These are phyloP conservation scores for Eupleurogrammus muticus DNA, from an alignment of 2,797 vertebrate species.

Conservation along the genomic window DNA sequence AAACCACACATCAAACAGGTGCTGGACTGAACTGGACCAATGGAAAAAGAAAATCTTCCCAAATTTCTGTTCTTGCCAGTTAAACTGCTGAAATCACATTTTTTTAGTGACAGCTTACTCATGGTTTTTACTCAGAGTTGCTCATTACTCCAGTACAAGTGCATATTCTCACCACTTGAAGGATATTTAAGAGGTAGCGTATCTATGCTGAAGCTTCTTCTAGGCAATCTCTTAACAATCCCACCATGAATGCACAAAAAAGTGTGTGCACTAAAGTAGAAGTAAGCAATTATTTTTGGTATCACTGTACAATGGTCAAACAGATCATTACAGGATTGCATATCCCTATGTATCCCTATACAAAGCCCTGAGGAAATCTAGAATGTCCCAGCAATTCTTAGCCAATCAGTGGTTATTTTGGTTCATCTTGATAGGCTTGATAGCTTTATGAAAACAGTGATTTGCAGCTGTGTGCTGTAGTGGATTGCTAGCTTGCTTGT, in stretches of 20 bases:
- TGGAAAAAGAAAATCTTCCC: constrained; percentile 4
- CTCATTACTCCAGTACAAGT: constrained; percentile 3
- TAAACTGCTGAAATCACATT: constrained; percentile 8
- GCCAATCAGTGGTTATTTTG: too few relatives aligned
- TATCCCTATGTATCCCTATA: too few relatives aligned
- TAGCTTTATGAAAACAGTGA: too few relatives aligned
- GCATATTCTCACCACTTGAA: constrained; percentile 29
- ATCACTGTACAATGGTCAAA: too few relatives aligned
- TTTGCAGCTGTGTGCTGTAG: too few relatives aligned
- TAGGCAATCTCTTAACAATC: not conserved
- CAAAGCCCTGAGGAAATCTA: too few relatives aligned
- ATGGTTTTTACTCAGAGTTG: constrained; percentile 8
- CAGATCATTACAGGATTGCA: too few relatives aligned
- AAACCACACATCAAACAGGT: too few relatives aligned
- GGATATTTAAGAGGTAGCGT: constrained; percentile 17
- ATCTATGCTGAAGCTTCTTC: not conserved
- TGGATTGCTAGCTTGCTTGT: too few relatives aligned
- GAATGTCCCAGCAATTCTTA: too few relatives aligned
- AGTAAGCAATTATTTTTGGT: too few relatives aligned
- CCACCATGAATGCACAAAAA: not conserved
- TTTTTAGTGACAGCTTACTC: constrained; percentile 10
- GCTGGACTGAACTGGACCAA: not conserved
- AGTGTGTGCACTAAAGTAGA: constrained; percentile 4
- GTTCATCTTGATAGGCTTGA: too few relatives aligned
- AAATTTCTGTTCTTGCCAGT: constrained; percentile 7